Evolutionary conservation across 1,140 invertebrate genomes (phyloP), one percentile per base, ranked within the genome.

Genomic region (Macrosteles quadrilineatus): DNA sequence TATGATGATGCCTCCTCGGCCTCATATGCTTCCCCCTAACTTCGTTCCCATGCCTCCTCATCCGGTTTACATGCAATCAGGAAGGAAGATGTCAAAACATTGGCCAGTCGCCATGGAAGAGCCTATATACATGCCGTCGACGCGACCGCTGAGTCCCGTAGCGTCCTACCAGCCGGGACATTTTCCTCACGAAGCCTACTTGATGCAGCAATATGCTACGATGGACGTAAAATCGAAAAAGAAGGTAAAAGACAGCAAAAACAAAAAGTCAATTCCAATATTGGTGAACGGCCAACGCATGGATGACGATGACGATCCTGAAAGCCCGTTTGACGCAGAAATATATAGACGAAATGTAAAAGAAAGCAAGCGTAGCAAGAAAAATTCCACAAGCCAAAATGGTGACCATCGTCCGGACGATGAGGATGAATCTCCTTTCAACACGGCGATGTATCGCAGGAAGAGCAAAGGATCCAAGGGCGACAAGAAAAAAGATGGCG

Each of bases 381-480:
- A 63, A n/a, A 50, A 30, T 31, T 59, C 55, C 3, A 59, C 25
- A 25, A 65, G 27, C 25, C 55, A 68, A 12, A 69, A 65, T 27
- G 68, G 62, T 17, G 67, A 40, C 36, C 86, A 85, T 71, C 84
- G 82, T 73, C 83, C 84, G 0, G 85, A 87, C 55, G 83, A 84
- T 72, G 84, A 83, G 0, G 87, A 87, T 14, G 89, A 87, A 29
- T 92, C 91, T 17, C 86, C 90, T 6, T 93, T 91, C 32, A 91
- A 91, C 40, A 93, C 92, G 0, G 90, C 90, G 14, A 92, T 93
- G 71, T 95, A 96, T 77, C 85, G 91, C 59, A 90, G 93, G 77
- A 94, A 95, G 75, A 55, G 30, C 1, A 59, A 71, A 62, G 66
- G 71, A 4, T 50, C 40, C 27, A 67, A 67, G 17, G 69, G 65